A percentile compares a stretch with the other conserved stretches of the same genome.
Conservation (phyloP, 1,140 invertebrate species). For the Atta cephalotes region DNA sequence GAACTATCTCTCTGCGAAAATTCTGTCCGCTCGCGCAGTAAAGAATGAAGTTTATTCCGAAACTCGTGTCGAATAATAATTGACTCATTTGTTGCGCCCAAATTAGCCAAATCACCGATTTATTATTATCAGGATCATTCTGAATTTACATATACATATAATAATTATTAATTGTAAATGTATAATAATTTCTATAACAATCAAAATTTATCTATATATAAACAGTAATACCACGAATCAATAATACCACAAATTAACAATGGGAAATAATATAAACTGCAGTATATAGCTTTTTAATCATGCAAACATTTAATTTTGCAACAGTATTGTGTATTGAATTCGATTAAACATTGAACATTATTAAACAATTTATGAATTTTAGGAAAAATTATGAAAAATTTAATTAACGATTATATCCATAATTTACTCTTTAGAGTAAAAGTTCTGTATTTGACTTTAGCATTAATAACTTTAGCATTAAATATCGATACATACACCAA, state of each 20-base stretch:
- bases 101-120: constrained; percentile 77
- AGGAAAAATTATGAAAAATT: neutral
- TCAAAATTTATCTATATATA: neutral
- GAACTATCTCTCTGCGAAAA: constrained; percentile 89
- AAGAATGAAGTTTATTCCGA: constrained; percentile 94
- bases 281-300: neutral
- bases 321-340: constrained; percentile 1
- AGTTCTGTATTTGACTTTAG: neutral
- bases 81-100: constrained; percentile 87
- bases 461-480: neutral
- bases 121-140: constrained; percentile 5
- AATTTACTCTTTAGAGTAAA: neutral
- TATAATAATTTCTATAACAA: neutral
- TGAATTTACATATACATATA: constrained; percentile 56
- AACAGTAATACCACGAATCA: neutral
- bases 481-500: constrained; percentile 85
- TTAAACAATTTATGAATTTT: neutral
- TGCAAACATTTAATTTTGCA: neutral
- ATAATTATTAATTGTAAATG: neutral
- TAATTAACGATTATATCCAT: neutral
- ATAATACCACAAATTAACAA: neutral
- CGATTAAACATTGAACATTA: neutral
- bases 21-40: constrained; percentile 94
- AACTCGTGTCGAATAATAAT: constrained; percentile 93
- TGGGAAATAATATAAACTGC: neutral